Conservation (phyloP, 2,113 vertebrate species). For the Coreoperca whiteheadi region DNA sequence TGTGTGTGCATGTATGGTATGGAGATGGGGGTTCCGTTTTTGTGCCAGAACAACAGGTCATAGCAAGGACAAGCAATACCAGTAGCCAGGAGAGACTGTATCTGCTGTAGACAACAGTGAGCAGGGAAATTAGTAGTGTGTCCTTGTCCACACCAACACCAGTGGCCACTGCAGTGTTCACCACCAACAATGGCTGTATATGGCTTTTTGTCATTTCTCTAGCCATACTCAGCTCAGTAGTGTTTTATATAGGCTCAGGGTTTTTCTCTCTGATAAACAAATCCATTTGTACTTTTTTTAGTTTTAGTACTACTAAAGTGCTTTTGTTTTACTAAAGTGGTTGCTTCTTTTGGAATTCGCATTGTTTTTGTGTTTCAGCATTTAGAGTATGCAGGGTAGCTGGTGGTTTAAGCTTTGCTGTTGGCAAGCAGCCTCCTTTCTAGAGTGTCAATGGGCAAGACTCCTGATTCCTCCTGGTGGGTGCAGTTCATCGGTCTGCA, state of each 20-base stretch:
- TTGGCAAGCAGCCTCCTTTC: conserved; percentile 38
- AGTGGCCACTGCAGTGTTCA: conserved; percentile 23
- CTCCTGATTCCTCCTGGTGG: conserved; percentile 55
- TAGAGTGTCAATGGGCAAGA: conserved; percentile 38
- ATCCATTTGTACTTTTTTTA: too few species aligned
- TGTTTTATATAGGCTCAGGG: conserved; percentile 6
- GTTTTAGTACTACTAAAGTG: too few species aligned
- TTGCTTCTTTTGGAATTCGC: background rate
- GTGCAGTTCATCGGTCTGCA: conserved; percentile 53
- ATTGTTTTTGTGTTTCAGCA: conserved; percentile 11
- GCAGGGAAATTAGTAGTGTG: conserved; percentile 49
- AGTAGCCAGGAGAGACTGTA: conserved; percentile 44
- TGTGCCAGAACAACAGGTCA: conserved; percentile 67
- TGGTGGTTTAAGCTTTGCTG: conserved; percentile 26
- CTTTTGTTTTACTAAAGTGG: conserved; percentile 6
- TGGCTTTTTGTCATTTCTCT: conserved; percentile 50
- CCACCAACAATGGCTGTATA: conserved; percentile 20
- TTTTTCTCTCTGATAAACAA: background rate
- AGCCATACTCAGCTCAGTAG: conserved; percentile 2
- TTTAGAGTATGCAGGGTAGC: conserved; percentile 30
- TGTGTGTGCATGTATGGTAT: conserved; percentile 22
- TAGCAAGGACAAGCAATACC: conserved; percentile 65
- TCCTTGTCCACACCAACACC: conserved; percentile 35
- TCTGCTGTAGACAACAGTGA: conserved; percentile 53
- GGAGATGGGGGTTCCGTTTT: conserved; percentile 41